Evolutionary conservation across 1,140 invertebrate genomes (phyloP), one percentile per base, ranked within the genome.

Genomic region (Calephelis nemesis): DNA sequence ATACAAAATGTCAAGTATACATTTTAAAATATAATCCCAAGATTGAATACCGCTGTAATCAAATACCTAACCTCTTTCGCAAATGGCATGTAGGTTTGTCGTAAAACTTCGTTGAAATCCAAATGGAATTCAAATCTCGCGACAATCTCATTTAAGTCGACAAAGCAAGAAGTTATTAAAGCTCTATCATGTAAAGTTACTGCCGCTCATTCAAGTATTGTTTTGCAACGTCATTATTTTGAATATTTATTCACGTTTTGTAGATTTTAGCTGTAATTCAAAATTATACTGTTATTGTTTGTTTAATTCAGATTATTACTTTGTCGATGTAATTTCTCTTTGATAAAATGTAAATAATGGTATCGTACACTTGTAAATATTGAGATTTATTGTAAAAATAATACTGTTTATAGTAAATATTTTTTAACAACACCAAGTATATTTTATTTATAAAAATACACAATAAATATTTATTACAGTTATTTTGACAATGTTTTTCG

Each of bases 121-220:
- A 60, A 60, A 60, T 60, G 58, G 58, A 60, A 60, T 60, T 40
- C 58, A 60, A 42, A 60, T 60, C 58, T 60, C 58, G 58, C 58
- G 19, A 60, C 58, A 60, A 60, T 60, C 58, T 60, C 58, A 60
- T 60, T 60, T 60, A 60, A 60, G 30, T 60, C 12, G 30, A 60
- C 58, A 60, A 60, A 60, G 58, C 58, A 60, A 60, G 58, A 60
- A 60, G 58, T 60, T 60, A 60, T 60, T 60, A 60, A 60, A 40
- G 58, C 58, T 60, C 58, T 60, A 60, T 60, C 58, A 60, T 60
- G 39, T 60, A 60, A 60, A 60, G 58, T 60, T 60, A 60, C 58
- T 60, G 58, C 58, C 58, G 58, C 39, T 60, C 40, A 60, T 60
- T 40, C 58, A 42, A 60, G 39, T 60, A 60, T 60, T 60, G 58